These are phyloP conservation scores for Saccopteryx bilineata DNA, from an alignment of 2,113 vertebrate species.

Conservation along the genomic window DNA sequence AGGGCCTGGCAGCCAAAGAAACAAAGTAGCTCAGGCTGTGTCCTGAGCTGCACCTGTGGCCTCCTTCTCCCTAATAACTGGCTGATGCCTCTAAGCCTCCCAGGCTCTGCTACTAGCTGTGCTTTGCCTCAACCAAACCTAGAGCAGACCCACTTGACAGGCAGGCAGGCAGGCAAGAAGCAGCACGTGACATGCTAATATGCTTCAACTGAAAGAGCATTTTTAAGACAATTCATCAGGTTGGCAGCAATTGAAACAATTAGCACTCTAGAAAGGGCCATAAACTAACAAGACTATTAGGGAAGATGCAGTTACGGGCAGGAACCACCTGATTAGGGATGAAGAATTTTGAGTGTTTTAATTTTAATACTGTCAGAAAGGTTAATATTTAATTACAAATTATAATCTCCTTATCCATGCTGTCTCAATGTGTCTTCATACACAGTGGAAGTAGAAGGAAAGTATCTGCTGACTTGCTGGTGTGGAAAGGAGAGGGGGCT, in stretches of 20 bases:
- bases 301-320: constrained; percentile 73
- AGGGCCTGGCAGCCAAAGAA: constrained; percentile 22
- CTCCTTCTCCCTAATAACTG: neutral
- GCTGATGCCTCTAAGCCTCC: neutral
- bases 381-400: constrained; percentile 79
- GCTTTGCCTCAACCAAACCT: neutral
- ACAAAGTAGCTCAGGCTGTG: neutral
- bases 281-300: constrained; percentile 62
- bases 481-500: constrained; percentile 9
- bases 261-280: constrained; percentile 74
- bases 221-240: constrained; percentile 77
- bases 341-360: constrained; percentile 72
- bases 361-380: constrained; percentile 81
- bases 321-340: constrained; percentile 79
- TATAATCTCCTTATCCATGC: constrained; percentile 74
- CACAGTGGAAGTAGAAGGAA: constrained; percentile 16
- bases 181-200: constrained; percentile 4
- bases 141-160: neutral
- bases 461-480: constrained; percentile 68
- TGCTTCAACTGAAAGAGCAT: neutral
- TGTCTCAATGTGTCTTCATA: constrained; percentile 81
- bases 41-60: neutral
- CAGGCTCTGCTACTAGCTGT: neutral
- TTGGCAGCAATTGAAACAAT: constrained; percentile 75
- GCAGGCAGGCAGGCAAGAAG: constrained; percentile 59